Conservation (phyloP, 1,140 invertebrate species). For the Lineus longissimus region DNA sequence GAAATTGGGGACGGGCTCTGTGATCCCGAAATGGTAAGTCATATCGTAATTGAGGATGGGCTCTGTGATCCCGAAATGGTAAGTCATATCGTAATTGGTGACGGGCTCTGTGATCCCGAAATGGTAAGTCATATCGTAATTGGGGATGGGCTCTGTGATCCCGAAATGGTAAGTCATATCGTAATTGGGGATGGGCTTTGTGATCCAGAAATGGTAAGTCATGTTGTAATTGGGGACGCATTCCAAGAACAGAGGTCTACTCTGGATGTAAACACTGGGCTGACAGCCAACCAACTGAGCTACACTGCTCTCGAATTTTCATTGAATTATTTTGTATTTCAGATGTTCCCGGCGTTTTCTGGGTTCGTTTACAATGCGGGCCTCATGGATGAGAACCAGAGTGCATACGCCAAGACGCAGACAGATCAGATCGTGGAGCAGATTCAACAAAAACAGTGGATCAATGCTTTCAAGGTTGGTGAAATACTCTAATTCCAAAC, state of each 20-base stretch:
- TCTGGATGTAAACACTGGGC: no score
- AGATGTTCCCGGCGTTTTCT: conserved; percentile 69
- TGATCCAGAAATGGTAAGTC: conserved; percentile 64
- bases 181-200: conserved; percentile 83
- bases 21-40: no score
- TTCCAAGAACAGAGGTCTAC: not conserved
- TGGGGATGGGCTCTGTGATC: no score
- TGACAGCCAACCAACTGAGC: no score
- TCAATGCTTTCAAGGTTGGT: conserved; percentile 37
- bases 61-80: no score
- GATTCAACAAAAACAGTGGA: conserved; percentile 62
- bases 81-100: no score
- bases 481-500: not conserved
- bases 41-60: no score
- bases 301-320: no score
- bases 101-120: conserved; percentile 72
- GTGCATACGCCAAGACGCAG: conserved; percentile 61
- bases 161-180: no score
- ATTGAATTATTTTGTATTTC: conserved; percentile 3
- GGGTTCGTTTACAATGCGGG: conserved; percentile 79
- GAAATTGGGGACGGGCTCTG: no score
- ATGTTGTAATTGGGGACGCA: no score
- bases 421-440: conserved; percentile 60
- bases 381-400: conserved; percentile 63
- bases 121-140: conserved; percentile 35